Evolutionary conservation across 2,888 invertebrate genomes (phyloP).

Genomic region (Anticlea derivata): DNA sequence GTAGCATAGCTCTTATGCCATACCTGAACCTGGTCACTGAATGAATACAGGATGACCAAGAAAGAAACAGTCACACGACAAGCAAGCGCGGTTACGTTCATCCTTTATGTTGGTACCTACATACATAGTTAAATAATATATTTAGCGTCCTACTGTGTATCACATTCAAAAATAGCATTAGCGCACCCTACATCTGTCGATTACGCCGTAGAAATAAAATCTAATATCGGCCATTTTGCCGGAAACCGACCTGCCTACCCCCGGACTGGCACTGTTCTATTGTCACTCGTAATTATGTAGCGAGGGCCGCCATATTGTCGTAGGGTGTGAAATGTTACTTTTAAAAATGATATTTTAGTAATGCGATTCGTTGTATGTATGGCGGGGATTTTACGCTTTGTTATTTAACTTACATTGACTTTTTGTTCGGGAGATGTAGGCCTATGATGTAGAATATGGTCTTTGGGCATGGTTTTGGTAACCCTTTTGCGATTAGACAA

Average conservation of each 20-base stretch:
- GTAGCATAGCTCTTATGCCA: too few relatives aligned
- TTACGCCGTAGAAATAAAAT: conserved; percentile 27
- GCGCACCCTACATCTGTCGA: conserved; percentile 28
- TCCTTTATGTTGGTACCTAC: too few relatives aligned
- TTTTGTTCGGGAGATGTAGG: conserved; percentile 3
- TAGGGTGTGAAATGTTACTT: conserved; percentile 55
- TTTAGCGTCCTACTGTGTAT: conserved; percentile 1
- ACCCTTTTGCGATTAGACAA: too few relatives aligned
- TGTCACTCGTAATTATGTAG: conserved; percentile 60
- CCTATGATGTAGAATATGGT: background rate
- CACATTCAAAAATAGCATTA: conserved; percentile 5
- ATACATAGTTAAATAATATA: too few relatives aligned
- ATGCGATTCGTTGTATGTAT: conserved; percentile 49
- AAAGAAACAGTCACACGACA: too few relatives aligned
- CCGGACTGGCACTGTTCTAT: conserved; percentile 46
- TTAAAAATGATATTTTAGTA: conserved; percentile 60
- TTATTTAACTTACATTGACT: conserved; percentile 23
- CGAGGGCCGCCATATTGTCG: conserved; percentile 46
- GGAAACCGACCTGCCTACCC: conserved; percentile 41
- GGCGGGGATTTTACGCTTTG: conserved; percentile 25
- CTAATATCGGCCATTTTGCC: conserved; percentile 38
- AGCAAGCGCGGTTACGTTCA: too few relatives aligned
- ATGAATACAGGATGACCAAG: too few relatives aligned
- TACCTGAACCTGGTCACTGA: too few relatives aligned
- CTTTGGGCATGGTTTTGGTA: background rate